These are phyloP conservation scores for Pristis pectinata DNA, from an alignment of 2,797 vertebrate genomes.

Conservation along the genomic window DNA sequence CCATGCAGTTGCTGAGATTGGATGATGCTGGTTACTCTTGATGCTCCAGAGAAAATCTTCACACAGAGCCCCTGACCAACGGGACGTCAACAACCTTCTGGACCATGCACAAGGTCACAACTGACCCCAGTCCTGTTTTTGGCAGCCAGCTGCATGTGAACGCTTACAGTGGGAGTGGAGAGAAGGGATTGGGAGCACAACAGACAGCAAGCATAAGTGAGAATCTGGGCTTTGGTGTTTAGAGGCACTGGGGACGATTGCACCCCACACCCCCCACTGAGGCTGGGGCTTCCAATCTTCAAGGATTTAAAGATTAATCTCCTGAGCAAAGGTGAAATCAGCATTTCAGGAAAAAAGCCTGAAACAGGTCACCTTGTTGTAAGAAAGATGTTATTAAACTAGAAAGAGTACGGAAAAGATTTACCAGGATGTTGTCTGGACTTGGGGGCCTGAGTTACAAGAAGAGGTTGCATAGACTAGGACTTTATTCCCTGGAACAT, in stretches of 20 bases:
- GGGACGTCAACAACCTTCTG: not conserved
- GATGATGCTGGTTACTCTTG: not conserved
- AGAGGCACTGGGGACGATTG: not conserved
- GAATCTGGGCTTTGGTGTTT: not conserved
- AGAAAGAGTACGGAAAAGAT: too few species aligned
- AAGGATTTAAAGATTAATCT: not conserved
- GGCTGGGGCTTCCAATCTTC: not conserved
- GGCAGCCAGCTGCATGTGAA: not conserved
- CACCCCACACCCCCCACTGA: not conserved
- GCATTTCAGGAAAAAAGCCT: not conserved
- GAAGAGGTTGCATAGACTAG: too few species aligned
- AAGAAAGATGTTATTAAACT: too few species aligned
- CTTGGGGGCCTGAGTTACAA: too few species aligned
- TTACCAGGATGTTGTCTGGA: too few species aligned
- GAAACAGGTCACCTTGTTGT: too few species aligned
- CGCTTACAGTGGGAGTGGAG: not conserved
- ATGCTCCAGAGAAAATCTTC: too few species aligned
- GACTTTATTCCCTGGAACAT: too few species aligned
- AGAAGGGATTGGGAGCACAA: not conserved
- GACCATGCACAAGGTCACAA: not conserved
- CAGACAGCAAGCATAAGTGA: not conserved
- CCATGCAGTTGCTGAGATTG: not conserved
- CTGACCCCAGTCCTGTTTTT: not conserved
- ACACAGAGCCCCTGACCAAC: not conserved
- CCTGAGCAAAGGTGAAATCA: not conserved